These are phyloP conservation scores for Strongylocentrotus purpuratus DNA, from an alignment of 35 echinoderm and acorn worm genomes.

Conservation along the genomic window DNA sequence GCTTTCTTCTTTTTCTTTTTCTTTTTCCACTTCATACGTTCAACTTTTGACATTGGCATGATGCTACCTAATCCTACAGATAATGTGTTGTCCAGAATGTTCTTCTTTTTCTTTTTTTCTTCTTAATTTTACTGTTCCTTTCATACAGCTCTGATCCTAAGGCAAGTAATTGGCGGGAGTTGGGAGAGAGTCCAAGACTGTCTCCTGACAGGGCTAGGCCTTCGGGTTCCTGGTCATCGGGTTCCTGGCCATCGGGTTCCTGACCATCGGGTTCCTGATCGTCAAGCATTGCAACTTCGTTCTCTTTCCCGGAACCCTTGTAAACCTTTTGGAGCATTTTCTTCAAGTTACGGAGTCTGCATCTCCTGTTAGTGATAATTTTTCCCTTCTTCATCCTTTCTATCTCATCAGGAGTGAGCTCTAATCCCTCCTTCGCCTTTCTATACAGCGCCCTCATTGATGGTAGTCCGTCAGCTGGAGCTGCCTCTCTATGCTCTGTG, in stretches of 20 bases:
- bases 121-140: not conserved
- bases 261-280: not conserved
- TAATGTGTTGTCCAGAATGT: not conserved
- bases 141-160: not conserved
- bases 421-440: not conserved
- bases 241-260: not conserved
- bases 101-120: constrained; percentile 22
- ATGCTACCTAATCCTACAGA: not conserved
- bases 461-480: not conserved
- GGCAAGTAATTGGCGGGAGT: not conserved
- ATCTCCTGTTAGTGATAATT: not conserved
- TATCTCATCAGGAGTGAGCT: not conserved
- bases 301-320: not conserved
- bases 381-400: constrained; percentile 46
- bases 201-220: not conserved
- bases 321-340: not conserved
- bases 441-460: not conserved
- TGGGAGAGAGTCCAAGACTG: not conserved
- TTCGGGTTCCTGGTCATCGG: no score
- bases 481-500: not conserved
- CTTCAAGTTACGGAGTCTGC: not conserved
- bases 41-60: not conserved
- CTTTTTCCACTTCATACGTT: constrained; percentile 15
- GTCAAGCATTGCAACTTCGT: not conserved
- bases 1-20: constrained; percentile 56